Evolutionary conservation across 1,140 invertebrate species (phyloP), one percentile per base, ranked within the genome.

Genomic region (Hylaeus anthracinus): DNA sequence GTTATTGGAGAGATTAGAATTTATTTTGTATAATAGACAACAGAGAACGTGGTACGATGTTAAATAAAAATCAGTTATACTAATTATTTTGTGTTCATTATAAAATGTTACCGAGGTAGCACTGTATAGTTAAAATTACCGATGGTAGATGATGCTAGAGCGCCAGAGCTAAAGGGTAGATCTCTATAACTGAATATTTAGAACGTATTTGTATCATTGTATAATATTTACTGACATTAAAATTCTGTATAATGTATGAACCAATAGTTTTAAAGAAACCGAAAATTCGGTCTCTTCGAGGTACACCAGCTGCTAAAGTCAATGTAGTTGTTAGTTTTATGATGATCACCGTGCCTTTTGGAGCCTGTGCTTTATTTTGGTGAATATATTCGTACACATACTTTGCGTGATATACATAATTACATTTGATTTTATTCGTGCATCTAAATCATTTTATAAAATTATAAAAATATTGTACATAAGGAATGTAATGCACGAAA

Each of bases 241-340:
- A 37, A 48, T 39, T 48, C 15, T 12, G 10, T 12, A 39, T 15
- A 64, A 79, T 79, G 77, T 79, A 73, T 15, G 77, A 79, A 51
- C 70, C 77, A 5, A 5, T 56, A 45, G 2, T 79, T 56, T 26
- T 58, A 41, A 39, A 41, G n/a, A 73, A 26, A 12, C 39, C 4
- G 8, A 26, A 37, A 65, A 15, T 1, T 14, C 41, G 9, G 58
- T 43, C 8, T 51, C 1, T 66, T 41, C 0, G 5, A 15, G 37
- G 77, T 14, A 79, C 77, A n/a, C 43, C 26, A 6, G 51, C 26
- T 56, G 41, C 5, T 51, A 73, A 2, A 73, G 1, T 4, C 2
- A 15, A 10, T 4, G 0, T 39, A 8, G 3, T 72, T 26, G 5
- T 1, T 41, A 65, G 2, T 6, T 65, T 12, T 0, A 3, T 10